Evolutionary conservation across 2,888 invertebrate genomes (phyloP), one percentile per base, ranked within the genome.

Genomic region (Apotomis betuletana): DNA sequence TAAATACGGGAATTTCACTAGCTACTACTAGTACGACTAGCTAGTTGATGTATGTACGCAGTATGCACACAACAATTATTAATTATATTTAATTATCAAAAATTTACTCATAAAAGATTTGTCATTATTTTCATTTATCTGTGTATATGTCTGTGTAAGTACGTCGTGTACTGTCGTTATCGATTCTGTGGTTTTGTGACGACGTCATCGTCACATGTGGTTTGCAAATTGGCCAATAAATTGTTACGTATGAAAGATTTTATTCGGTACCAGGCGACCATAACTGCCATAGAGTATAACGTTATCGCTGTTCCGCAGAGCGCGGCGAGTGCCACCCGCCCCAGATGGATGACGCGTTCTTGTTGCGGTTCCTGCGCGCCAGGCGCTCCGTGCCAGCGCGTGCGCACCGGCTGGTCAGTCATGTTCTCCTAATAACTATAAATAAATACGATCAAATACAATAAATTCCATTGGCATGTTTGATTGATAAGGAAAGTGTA

Each of bases 291-390:
- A 49, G 46, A 38, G 54, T 49, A 63, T 61, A 70, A 74, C 58
- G 64, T 55, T 52, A 61, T 73, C 68, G 60, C 49, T 73, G 75
- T 74, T 74, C 90, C 91, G 15, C 89, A 96, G 97, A 95, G 80
- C 94, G 94, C 78, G 96, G 96, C 4, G 96, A 96, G 77, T 96
- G 95, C 82, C 90, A 90, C 65, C 96, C 96, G 9, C 95, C 95
- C 52, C 93, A 96, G 71, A 95, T 94, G 81, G 97, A 97, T 83
- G 96, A 97, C 82, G 94, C 94, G 6, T 97, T 95, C 84, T 88
- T 97, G 57, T 87, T 96, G 68, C 94, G 96, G 78, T 97, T 97
- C 84, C 90, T 97, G 64, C 94, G 97, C 76, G 96, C 96, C 5
- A 94, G 96, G 70, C 93, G 94, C 79, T 97, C 96, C 83, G 94